Percentiles rank a stretch among this genome's conserved stretches.
These are phyloP conservation scores for Gallirallus australis DNA, from an alignment of 2,797 vertebrate genomes.

Conservation along the genomic window DNA sequence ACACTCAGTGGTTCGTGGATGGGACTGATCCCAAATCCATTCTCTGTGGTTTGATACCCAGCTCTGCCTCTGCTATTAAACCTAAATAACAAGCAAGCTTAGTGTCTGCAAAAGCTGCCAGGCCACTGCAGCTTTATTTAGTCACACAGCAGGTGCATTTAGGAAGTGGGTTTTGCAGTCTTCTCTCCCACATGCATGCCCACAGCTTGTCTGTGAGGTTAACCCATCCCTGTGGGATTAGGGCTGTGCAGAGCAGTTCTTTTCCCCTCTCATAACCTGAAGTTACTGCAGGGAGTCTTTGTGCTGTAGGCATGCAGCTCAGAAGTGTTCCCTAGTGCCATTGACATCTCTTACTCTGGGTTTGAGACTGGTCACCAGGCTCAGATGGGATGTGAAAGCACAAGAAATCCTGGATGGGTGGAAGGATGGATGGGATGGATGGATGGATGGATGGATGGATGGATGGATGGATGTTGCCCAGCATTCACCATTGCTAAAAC, in stretches of 20 bases:
- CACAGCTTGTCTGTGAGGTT: neutral
- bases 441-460: neutral
- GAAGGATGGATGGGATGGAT: too few relatives aligned
- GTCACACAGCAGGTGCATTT: neutral
- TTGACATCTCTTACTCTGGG: fast-evolving
- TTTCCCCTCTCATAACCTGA: neutral
- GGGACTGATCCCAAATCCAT: conserved; percentile 5
- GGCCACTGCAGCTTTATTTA: neutral
- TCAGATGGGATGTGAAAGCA: neutral
- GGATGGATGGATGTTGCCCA: neutral
- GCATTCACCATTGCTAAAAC: neutral
- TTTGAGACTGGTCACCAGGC: neutral
- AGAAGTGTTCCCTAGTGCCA: neutral
- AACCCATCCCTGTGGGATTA: neutral
- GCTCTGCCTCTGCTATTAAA: conserved; percentile 9
- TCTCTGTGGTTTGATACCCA: neutral
- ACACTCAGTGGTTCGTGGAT: neutral
- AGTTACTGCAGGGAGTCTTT: neutral
- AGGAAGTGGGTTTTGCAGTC: neutral
- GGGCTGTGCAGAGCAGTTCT: neutral
- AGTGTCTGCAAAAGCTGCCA: neutral
- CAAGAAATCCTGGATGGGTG: neutral
- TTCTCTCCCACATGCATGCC: neutral
- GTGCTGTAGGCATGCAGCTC: neutral
- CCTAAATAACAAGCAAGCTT: neutral